Conservation (phyloP, 2,113 vertebrate species). For the Mobula birostris region DNA sequence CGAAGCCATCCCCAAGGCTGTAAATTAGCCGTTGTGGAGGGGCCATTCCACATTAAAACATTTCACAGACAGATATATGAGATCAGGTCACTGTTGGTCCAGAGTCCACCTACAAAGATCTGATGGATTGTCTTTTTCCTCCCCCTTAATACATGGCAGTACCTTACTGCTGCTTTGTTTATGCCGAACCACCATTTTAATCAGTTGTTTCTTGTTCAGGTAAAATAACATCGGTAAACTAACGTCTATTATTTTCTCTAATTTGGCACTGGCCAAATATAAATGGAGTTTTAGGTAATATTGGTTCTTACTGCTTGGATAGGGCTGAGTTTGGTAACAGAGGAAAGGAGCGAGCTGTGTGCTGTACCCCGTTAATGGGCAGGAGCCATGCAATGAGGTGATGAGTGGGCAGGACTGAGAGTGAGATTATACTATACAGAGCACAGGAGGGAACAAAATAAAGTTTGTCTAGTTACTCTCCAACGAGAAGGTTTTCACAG, state of each 20-base stretch:
- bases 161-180: neutral
- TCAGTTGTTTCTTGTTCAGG: neutral
- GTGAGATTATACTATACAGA: neutral
- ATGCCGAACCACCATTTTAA: neutral
- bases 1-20: no score
- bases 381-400: neutral
- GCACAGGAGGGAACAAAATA: neutral
- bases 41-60: no score
- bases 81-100: no score
- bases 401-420: neutral
- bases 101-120: no score
- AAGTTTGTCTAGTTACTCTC: neutral
- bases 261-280: neutral
- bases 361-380: neutral
- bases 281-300: neutral
- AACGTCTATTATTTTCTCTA: neutral
- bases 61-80: no score
- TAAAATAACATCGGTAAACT: neutral
- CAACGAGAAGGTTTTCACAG: neutral
- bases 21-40: no score
- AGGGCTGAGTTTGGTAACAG: neutral
- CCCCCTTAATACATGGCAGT: neutral
- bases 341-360: neutral
- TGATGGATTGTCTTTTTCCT: no score
- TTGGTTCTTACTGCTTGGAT: fast-evolving